Conservation (phyloP, 2,797 vertebrate genomes). For the Pterois miles region DNA sequence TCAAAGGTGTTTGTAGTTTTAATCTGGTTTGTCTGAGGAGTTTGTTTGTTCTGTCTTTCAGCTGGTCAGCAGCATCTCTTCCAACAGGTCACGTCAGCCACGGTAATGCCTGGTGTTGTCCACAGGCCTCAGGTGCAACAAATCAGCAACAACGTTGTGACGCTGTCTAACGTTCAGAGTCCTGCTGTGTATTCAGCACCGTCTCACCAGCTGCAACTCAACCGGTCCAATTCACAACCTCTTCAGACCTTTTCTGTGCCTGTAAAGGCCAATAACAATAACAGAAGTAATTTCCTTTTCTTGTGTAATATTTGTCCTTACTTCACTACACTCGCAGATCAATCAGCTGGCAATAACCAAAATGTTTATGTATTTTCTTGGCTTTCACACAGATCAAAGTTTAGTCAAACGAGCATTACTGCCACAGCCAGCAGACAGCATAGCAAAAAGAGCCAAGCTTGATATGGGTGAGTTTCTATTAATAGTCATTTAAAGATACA, state of each 20-base stretch:
- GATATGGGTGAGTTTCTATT: conserved; percentile 68
- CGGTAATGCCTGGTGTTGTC: conserved; percentile 64
- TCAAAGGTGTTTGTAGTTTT: not conserved
- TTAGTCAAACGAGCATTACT: conserved; percentile 74
- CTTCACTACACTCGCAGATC: not conserved
- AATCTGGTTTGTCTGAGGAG: not conserved
- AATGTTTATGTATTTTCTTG: conserved; percentile 12
- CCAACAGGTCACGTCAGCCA: conserved; percentile 56
- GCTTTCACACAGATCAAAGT: conserved; percentile 65
- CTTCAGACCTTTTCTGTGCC: conserved; percentile 54
- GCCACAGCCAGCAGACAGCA: conserved; percentile 69
- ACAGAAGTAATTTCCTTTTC: conserved; percentile 50
- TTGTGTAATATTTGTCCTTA: not conserved
- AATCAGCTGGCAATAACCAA: not conserved
- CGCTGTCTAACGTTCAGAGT: conserved; percentile 72
- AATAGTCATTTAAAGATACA: not conserved
- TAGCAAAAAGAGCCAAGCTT: conserved; percentile 80
- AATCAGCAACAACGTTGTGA: conserved; percentile 77
- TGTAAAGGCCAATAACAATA: conserved; percentile 34
- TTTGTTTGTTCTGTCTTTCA: conserved; percentile 38
- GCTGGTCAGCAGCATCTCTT: conserved; percentile 70
- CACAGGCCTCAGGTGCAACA: conserved; percentile 77
- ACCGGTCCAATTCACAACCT: conserved; percentile 27
- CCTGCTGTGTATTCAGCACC: conserved; percentile 62
- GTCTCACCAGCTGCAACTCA: conserved; percentile 42